Percentiles rank a stretch among this genome's conserved stretches.
These are phyloP conservation scores for Yponomeuta evonymella DNA, from an alignment of 2,888 invertebrate species.

Conservation along the genomic window DNA sequence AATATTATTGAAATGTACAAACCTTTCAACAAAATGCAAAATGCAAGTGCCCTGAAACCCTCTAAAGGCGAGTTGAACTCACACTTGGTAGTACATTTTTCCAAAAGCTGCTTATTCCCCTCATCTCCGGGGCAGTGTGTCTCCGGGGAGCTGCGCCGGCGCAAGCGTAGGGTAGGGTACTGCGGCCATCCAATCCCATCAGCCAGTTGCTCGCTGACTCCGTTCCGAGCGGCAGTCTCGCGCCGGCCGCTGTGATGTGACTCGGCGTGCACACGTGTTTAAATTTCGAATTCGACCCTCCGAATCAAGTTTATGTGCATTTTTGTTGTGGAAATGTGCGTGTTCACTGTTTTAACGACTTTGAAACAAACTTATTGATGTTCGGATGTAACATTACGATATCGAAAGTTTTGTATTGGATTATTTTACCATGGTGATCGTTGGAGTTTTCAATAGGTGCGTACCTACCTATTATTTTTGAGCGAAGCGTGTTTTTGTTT, in stretches of 20 bases:
- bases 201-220: slow-evolving; percentile 22
- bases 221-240: slow-evolving; percentile 40
- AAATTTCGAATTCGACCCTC: slow-evolving; percentile 34
- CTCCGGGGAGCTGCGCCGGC: slow-evolving; percentile 21
- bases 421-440: slow-evolving; percentile 71
- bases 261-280: slow-evolving; percentile 28
- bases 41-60: no score
- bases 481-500: background rate
- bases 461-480: slow-evolving; percentile 25
- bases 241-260: slow-evolving; percentile 43
- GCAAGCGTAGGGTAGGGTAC: slow-evolving; percentile 17
- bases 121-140: background rate
- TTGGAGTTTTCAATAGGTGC: slow-evolving; percentile 73
- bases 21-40: no score
- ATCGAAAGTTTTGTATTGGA: slow-evolving; percentile 41
- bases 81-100: background rate
- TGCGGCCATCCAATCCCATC: slow-evolving; percentile 38
- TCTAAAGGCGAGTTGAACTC: no score
- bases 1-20: no score
- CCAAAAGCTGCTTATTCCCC: slow-evolving; percentile 2
- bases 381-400: slow-evolving; percentile 24
- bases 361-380: slow-evolving; percentile 43
- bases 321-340: slow-evolving; percentile 56
- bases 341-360: slow-evolving; percentile 37
- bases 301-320: slow-evolving; percentile 36